These are phyloP conservation scores for Autographa gamma DNA, from an alignment of 2,888 invertebrate species.

Conservation along the genomic window DNA sequence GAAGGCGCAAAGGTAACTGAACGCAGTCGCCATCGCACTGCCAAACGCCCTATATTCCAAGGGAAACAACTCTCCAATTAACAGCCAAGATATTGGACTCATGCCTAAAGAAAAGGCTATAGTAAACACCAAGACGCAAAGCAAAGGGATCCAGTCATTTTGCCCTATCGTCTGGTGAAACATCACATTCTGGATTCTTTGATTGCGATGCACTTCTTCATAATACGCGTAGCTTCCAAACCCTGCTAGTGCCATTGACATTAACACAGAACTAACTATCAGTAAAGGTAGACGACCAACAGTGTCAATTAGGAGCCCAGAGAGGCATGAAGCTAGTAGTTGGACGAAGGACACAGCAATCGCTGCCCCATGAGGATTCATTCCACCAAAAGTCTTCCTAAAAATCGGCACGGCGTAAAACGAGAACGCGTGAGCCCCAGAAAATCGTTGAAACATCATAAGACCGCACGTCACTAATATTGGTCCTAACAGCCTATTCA, in stretches of 20 bases:
- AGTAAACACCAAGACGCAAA: slow-evolving; percentile 95
- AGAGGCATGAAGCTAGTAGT: slow-evolving; percentile 94
- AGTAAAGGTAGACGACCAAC: slow-evolving; percentile 95
- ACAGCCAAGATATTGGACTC: slow-evolving; percentile 95
- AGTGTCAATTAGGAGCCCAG: slow-evolving; percentile 95
- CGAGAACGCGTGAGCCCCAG: slow-evolving; percentile 95
- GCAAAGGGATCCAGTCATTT: slow-evolving; percentile 94
- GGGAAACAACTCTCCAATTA: slow-evolving; percentile 95
- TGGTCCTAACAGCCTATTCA: slow-evolving; percentile 90
- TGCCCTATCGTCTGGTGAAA: slow-evolving; percentile 88
- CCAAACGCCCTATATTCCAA: slow-evolving; percentile 95
- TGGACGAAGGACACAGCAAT: slow-evolving; percentile 96
- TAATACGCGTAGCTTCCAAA: slow-evolving; percentile 96
- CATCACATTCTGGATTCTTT: slow-evolving; percentile 85
- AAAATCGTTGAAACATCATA: slow-evolving; percentile 96
- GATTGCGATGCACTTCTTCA: slow-evolving; percentile 90
- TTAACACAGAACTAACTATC: slow-evolving; percentile 94
- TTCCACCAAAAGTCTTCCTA: slow-evolving; percentile 93
- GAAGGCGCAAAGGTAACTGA: slow-evolving; percentile 96
- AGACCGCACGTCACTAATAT: slow-evolving; percentile 94
- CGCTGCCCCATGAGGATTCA: slow-evolving; percentile 95
- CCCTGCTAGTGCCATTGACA: slow-evolving; percentile 95
- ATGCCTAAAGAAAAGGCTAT: slow-evolving; percentile 96
- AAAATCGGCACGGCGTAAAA: slow-evolving; percentile 96
- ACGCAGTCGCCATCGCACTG: slow-evolving; percentile 95